Percentiles rank a stretch among this genome's conserved stretches.
Evolutionary conservation across 2,113 vertebrate genomes (phyloP).

Genomic region (Mionectes macconnelli): DNA sequence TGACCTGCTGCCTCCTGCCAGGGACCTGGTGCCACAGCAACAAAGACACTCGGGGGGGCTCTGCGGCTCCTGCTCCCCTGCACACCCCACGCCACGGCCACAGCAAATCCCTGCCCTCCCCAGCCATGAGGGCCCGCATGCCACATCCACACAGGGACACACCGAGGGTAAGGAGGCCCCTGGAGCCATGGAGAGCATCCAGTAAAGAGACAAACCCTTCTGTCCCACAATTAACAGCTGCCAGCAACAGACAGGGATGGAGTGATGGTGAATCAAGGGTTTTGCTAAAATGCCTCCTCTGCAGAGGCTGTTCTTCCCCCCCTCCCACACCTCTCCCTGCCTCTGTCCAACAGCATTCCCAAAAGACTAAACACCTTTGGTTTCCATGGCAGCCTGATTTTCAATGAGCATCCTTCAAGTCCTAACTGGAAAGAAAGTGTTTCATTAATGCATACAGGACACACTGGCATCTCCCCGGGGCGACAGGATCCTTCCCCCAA

Average conservation of each 20-base stretch:
- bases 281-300: neutral
- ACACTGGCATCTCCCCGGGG: neutral
- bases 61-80: rapidly evolving
- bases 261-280: neutral
- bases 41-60: neutral
- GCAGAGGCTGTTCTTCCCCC: neutral
- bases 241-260: neutral
- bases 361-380: conserved; percentile 67
- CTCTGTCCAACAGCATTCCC: conserved; percentile 53
- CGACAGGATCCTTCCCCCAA: neutral
- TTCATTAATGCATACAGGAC: conserved; percentile 54
- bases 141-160: neutral
- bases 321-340: neutral
- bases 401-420: conserved; percentile 65
- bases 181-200: neutral
- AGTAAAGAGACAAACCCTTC: neutral
- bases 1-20: neutral
- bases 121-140: rapidly evolving
- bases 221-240: neutral
- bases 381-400: conserved; percentile 70
- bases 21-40: neutral
- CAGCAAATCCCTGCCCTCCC: neutral
- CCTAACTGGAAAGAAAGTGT: conserved; percentile 42
- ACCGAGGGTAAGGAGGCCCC: neutral
- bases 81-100: rapidly evolving